Base-by-base conservation (phyloP, 2,888 invertebrate genomes). In the Papilio protenor region DNA sequence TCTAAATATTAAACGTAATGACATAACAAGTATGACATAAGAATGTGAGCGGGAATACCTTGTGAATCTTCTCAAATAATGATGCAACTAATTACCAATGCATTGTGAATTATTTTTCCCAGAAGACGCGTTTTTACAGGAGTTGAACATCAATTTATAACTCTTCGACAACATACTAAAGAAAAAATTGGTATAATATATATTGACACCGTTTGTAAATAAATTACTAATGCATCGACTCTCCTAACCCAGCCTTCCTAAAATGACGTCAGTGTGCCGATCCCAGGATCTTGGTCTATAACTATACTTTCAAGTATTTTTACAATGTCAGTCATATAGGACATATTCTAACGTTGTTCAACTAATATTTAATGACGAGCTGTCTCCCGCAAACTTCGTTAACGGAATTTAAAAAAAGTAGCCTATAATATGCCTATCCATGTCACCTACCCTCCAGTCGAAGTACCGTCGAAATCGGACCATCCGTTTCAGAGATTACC, bases 1-100 rank as follows among this genome's bases (percentile, higher is more conserved):
- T n/a, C 0, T 40, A 2, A 59, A 27, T 4, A 27, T 27, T 14
- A 14, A 27, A 6, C 14, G 14, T 14, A 2, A 59, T 55, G 12
- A 23, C 2, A 40, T 16, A 40, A n/a, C 18, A 64, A 64, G 18
- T 33, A 33, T 66, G 66, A 66, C 40, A n/a, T 40, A n/a, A 14
- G 40, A 66, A n/a, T 66, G 66, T 40, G n/a, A 5, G 33, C 40
- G 66, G 33, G 66, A 66, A 40, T 40, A 64, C 33, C 66, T 40
- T 40, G 40, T 4, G 14, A 40, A 66, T 18, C 18, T n/a, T 12
- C 40, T 66, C 1, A 40, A 66, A n/a, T 40, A 40, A 64, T 66
- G 40, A 66, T 40, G 66, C 6, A 66, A 66, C 11, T 40, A 40
- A 40, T 66, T 66, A 66, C 11, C 16, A 40, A 18, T 40, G 66